Evolutionary conservation across 1,140 invertebrate genomes (phyloP).

Genomic region (Anoplolepis gracilipes): DNA sequence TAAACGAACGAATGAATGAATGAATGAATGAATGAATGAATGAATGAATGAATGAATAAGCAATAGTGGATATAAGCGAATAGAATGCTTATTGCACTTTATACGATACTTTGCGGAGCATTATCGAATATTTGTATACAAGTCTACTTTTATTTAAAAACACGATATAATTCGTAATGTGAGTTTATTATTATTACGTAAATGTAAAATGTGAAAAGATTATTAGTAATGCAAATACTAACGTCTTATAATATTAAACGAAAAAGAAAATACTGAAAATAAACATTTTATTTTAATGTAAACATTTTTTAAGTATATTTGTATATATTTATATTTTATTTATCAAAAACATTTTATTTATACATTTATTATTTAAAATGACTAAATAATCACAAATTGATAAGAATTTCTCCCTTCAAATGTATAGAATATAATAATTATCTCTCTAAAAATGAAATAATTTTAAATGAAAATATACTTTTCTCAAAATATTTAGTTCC

Average conservation of each 20-base stretch:
- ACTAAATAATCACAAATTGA: background rate
- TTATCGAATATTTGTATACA: conserved; percentile 20
- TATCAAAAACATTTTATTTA: no score
- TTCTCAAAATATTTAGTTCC: no score
- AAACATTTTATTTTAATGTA: no score
- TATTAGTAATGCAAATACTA: no score
- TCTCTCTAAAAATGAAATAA: background rate
- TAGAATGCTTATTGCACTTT: conserved; percentile 24
- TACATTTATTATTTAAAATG: conserved; percentile 1
- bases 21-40: no score
- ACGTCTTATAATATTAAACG: background rate
- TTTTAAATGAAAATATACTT: background rate
- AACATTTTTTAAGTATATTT: no score
- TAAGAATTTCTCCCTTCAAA: no score
- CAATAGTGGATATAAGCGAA: conserved; percentile 6
- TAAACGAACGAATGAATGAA: conserved; percentile 49
- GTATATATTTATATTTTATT: no score
- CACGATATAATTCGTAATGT: background rate
- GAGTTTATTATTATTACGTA: background rate
- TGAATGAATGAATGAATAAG: conserved; percentile 50
- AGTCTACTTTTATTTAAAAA: background rate
- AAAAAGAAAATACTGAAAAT: background rate
- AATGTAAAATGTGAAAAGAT: background rate
- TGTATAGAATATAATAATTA: background rate
- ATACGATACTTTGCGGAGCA: background rate